Evolutionary conservation across 2,888 invertebrate genomes (phyloP), one percentile per base, ranked within the genome.

Genomic region (Koerneria pararmatus): DNA sequence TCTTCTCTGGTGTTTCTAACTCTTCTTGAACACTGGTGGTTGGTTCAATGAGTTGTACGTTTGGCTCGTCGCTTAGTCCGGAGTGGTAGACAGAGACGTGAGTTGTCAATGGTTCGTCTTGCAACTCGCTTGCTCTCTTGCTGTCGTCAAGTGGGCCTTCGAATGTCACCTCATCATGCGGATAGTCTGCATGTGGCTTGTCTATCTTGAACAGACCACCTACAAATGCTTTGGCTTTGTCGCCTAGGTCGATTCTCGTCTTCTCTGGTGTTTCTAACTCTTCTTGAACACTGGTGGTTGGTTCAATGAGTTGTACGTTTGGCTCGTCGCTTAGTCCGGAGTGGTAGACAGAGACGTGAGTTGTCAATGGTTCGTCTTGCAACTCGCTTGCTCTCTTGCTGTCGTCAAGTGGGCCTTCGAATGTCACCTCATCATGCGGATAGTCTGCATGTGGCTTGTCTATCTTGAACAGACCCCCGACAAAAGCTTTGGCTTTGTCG

Each of bases 231-330:
- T 57, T 57, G 8, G 57, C 57, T 35, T 57, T 57, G 34, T 57
- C 57, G 11, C 35, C 35, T 32, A 57, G 22, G 57, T 57, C 57
- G 57, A 57, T 32, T 35, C 35, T 57, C 57, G 32, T 57, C 57
- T 57, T 57, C 34, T 57, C 57, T 22, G 57, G n/a, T 6, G 29
- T 19, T 24, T 56, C 57, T 3, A 35, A 32, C 34, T 57, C 34
- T n/a, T 32, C n/a, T 31, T 22, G 34, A 22, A 32, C 57, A 32
- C 22, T 24, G 15, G 35, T 27, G n/a, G n/a, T n/a, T n/a, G n/a
- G n/a, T n/a, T n/a, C n/a, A n/a, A n/a, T n/a, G n/a, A n/a, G n/a
- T n/a, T n/a, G n/a, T n/a, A n/a, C n/a, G 11, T 46, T n/a, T 11
- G 46, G 46, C n/a, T 15, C 15, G n/a, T 46, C 46, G n/a, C 15